Evolutionary conservation across 2,113 vertebrate species (phyloP).

Genomic region (Oreotragus oreotragus): DNA sequence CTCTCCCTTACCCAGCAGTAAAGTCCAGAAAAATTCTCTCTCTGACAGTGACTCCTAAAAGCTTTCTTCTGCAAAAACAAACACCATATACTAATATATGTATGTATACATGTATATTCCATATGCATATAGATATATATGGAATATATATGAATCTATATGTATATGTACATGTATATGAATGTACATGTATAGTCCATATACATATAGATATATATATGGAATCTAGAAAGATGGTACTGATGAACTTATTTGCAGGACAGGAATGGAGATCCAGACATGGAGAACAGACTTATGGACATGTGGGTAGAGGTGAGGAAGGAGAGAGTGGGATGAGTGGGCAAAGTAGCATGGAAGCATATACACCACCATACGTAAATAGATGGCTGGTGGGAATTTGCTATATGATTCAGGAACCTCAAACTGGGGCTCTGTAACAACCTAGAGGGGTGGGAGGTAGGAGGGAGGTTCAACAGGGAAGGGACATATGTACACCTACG

Average conservation of each 20-base stretch:
- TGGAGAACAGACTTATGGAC: neutral
- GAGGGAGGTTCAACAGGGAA: neutral
- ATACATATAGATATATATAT: neutral
- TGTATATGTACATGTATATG: no score
- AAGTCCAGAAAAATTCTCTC: neutral
- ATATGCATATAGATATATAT: no score
- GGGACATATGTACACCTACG: neutral
- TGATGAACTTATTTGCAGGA: neutral
- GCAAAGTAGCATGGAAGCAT: neutral
- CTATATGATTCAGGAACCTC: neutral
- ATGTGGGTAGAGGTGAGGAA: neutral
- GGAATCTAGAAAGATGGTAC: neutral
- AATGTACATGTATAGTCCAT: no score
- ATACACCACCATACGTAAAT: accelerated
- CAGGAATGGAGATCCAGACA: neutral
- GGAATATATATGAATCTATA: no score
- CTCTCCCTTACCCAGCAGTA: neutral
- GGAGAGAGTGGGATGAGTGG: neutral
- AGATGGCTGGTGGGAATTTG: neutral
- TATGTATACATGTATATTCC: no score
- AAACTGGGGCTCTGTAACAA: neutral
- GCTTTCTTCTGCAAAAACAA: neutral
- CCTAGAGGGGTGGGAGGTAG: neutral
- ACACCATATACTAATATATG: neutral
- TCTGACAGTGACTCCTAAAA: neutral